Evolutionary conservation across 2,797 vertebrate genomes (phyloP).

Genomic region (Hafferia zeledoni): DNA sequence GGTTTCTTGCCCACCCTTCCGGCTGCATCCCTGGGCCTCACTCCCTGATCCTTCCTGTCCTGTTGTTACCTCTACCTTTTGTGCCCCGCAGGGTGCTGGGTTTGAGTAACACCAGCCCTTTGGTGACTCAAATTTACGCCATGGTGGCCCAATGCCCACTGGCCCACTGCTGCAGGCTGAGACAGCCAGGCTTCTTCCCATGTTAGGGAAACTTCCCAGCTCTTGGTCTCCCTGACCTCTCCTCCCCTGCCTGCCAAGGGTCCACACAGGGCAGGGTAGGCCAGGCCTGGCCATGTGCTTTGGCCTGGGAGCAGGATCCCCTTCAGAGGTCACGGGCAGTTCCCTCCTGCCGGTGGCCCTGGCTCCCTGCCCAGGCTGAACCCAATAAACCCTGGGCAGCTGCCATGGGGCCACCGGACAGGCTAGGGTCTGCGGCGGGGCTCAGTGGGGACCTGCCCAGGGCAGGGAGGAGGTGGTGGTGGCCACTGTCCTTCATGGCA

Average conservation of each 20-base stretch:
- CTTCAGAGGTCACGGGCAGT: background rate
- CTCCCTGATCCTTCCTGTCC: background rate
- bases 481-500: background rate
- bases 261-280: background rate
- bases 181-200: too few relatives aligned
- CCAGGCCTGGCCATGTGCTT: background rate
- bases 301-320: too few relatives aligned
- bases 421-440: fast-evolving
- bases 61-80: background rate
- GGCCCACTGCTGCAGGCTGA: background rate
- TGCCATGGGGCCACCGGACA: background rate
- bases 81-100: background rate
- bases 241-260: background rate
- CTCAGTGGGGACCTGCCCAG: background rate
- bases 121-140: background rate
- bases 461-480: too few relatives aligned
- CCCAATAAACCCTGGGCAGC: background rate
- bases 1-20: background rate
- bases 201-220: background rate
- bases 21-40: background rate
- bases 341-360: background rate
- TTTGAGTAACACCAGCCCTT: background rate
- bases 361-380: background rate
- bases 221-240: background rate
- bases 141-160: background rate